Conservation (phyloP, 2,888 invertebrate species). For the Sceliomorpha sp. region DNA sequence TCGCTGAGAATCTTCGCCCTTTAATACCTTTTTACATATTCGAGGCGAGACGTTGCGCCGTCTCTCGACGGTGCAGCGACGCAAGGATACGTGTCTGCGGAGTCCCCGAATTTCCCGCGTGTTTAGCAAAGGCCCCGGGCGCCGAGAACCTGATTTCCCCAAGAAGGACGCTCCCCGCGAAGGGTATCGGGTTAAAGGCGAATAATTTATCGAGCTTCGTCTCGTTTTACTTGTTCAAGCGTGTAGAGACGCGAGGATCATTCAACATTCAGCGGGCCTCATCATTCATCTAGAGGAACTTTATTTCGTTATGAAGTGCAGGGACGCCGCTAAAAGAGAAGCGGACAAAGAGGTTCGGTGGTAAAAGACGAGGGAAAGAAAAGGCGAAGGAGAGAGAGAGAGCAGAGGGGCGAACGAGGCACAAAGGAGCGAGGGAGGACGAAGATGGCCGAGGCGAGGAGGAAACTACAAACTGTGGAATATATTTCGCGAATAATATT, state of each 20-base stretch:
- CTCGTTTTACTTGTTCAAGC: constrained; percentile 54
- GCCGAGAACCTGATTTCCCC: constrained; percentile 42
- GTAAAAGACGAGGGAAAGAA: background rate
- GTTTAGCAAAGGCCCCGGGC: constrained; percentile 33
- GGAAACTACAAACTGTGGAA: too few species aligned
- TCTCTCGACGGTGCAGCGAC: too few species aligned
- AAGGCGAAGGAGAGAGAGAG: constrained; percentile 6
- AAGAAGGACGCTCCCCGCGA: constrained; percentile 34
- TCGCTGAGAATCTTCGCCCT: too few species aligned
- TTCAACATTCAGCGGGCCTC: constrained; percentile 49
- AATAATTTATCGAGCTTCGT: constrained; percentile 56
- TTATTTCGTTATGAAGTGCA: constrained; percentile 44
- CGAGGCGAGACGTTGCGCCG: too few species aligned
- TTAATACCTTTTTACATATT: too few species aligned
- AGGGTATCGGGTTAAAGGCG: constrained; percentile 51
- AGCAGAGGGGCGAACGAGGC: background rate
- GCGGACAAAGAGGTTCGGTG: constrained; percentile 1
- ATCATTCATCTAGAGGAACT: constrained; percentile 52
- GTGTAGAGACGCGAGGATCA: constrained; percentile 49
- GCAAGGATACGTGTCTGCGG: too few species aligned
- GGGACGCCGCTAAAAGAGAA: constrained; percentile 17
- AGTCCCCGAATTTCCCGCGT: constrained; percentile 22
- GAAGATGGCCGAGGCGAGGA: constrained; percentile 12
- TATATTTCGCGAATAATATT: constrained; percentile 22
- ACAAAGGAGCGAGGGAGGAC: background rate